These are phyloP conservation scores for Notarius quadriscutis DNA, from an alignment of 2,113 vertebrate genomes.

Conservation along the genomic window DNA sequence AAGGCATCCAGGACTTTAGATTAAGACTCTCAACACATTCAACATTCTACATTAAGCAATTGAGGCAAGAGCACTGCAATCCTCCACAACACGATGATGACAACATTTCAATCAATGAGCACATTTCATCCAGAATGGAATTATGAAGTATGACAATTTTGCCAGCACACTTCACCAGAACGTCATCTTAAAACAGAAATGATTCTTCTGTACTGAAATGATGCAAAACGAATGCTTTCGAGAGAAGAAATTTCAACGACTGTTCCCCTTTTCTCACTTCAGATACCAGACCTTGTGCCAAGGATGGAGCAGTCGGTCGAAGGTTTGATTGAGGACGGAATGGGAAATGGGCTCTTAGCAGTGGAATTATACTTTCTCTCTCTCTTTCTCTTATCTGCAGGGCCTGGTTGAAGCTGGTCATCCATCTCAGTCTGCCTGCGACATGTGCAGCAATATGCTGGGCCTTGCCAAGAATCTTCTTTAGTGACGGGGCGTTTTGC, in stretches of 20 bases:
- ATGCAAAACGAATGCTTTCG: background rate
- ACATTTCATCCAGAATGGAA: background rate
- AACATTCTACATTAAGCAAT: background rate
- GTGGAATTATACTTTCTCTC: constrained; percentile 37
- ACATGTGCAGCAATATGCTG: constrained; percentile 40
- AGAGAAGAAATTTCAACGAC: background rate
- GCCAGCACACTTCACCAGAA: background rate
- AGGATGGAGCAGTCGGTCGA: constrained; percentile 11
- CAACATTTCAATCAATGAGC: background rate
- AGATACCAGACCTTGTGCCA: background rate
- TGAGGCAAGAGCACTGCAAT: background rate
- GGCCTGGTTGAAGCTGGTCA: constrained; percentile 29
- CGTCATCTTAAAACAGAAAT: background rate
- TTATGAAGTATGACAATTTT: background rate
- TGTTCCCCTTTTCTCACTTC: constrained; percentile 4
- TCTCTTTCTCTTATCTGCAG: constrained; percentile 52
- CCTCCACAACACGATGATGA: background rate
- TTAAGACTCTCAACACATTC: background rate
- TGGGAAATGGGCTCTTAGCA: constrained; percentile 44
- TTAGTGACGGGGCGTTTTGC: constrained; percentile 46
- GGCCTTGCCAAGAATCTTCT: constrained; percentile 43
- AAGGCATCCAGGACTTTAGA: background rate
- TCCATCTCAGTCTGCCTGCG: constrained; percentile 54
- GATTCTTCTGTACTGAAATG: too few species aligned
- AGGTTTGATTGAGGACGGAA: constrained; percentile 26